phyloP scores from a whole-genome alignment of 2,888 invertebrate genomes.

The Melieria crassipennis region DNA sequence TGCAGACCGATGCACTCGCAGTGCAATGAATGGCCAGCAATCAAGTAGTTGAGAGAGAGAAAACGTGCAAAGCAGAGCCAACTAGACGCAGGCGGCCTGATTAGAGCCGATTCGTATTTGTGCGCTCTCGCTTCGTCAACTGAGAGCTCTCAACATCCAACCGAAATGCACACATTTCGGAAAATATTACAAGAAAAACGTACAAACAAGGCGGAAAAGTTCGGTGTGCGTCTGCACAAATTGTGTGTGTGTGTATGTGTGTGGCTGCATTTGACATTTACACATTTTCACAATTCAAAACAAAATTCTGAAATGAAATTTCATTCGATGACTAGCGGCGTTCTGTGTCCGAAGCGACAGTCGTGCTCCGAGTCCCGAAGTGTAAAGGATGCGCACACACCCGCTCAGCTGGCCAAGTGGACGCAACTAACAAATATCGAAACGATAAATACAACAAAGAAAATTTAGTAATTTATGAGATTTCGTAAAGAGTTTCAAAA shows the following conservation, averaged over 20 bases:
- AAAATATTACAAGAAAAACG: not conserved
- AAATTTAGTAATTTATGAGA: not conserved
- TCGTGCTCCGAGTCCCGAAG: constrained; percentile 60
- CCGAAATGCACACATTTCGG: not conserved
- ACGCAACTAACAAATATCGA: constrained; percentile 17
- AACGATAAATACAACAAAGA: constrained; percentile 15
- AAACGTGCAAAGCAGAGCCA: constrained; percentile 5
- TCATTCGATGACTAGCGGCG: constrained; percentile 49
- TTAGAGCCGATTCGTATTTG: too few species aligned
- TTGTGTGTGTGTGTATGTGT: constrained; percentile 11
- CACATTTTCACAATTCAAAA: constrained; percentile 29
- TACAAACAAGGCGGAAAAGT: constrained; percentile 1
- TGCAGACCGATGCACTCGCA: not conserved
- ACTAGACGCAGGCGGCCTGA: too few species aligned
- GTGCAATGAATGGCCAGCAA: constrained; percentile 1
- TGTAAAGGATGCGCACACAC: constrained; percentile 45
- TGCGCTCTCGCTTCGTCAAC: too few species aligned
- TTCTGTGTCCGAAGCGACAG: constrained; percentile 54
- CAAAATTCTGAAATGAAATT: constrained; percentile 30
- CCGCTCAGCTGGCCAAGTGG: constrained; percentile 19
- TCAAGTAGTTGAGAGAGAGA: not conserved
- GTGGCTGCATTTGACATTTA: constrained; percentile 23
- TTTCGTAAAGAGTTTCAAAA: too few species aligned
- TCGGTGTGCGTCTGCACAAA: not conserved
- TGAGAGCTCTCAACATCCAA: too few species aligned